Base-by-base conservation (phyloP, 2,113 vertebrate genomes). In the Brachyhypopomus occidentalis region DNA sequence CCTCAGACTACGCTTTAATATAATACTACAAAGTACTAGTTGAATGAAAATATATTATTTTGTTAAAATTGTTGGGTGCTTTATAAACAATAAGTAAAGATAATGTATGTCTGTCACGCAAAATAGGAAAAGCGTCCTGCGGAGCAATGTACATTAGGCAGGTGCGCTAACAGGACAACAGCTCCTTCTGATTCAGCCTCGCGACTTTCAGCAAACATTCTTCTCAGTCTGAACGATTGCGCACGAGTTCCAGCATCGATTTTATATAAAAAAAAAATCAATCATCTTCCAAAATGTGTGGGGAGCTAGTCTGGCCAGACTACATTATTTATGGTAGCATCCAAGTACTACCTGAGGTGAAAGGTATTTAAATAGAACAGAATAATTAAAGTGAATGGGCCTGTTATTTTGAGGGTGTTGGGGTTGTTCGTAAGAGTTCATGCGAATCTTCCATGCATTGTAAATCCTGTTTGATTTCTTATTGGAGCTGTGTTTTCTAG, bases 381-480 rank as follows among this genome's bases (percentile, higher is more conserved):
- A 87, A 89, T 90, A 89, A 84, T 83, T 60, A 86, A 90, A 88
- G 38, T 0, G 88, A 89, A 87, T 79, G 75, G n/a, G 55, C 83
- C 72, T 79, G 85, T 86, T 89, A 89, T 87, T 80, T 80, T 85
- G 85, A 86, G 84, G 87, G 84, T n/a, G n/a, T n/a, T n/a, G n/a
- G 88, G 72, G 82, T 86, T 87, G 36, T 78, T 67, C 82, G 3
- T 30, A 30, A 30, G 30, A 30, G 30, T 30, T 78, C 38, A 22
- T 83, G 82, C 83, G 69, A 86, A 90, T 91, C 88, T 84, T 86
- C 38, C 81, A 8, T 11, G 88, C 85, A 87, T 82, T 45, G 36
- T 88, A 90, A 89, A 85, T 92, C 87, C 86, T 85, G 78, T 81
- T 84, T 55, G 88, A 83, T 72, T 83, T 88, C 78, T 75, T 86